Evolutionary conservation across 1,140 invertebrate species (phyloP), one percentile per base, ranked within the genome.

Genomic region (Sarcophaga peregrina): DNA sequence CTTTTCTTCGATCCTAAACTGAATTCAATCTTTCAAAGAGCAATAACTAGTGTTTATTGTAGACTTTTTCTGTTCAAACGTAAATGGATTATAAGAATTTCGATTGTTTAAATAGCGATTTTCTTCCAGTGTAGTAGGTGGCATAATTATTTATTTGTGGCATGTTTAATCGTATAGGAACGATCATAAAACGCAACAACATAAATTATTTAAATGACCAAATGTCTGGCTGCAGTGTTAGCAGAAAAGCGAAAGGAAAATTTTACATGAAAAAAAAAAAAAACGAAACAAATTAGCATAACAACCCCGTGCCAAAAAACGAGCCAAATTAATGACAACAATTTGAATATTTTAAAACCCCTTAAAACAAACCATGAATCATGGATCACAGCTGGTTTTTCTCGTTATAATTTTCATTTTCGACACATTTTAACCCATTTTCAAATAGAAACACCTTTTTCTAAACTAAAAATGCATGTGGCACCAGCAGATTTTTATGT

Each of bases 291-390:
- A 68, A 68, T 68, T 68, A 68, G 62, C 62, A 68, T 68, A 68
- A 20, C 62, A 68, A 68, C 62, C 62, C 62, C 62, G 62, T 68
- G 62, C 62, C 62, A 68, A 68, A 68, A 37, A 37, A 37, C 25
- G 25, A 37, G 25, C 1, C 25, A 37, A 37, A 37, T 2, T 2
- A 58, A 68, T 68, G n/a, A 68, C 62, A 68, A 68, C 17, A 68
- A 68, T 68, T 68, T 20, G 10, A 10, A 20, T 68, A 20, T 8
- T 68, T 20, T n/a, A 17, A 62, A 17, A n/a, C 58, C 15, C 58
- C 62, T n/a, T 58, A 68, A 68, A 68, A 37, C 25, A 15, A 20
- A 37, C 1, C 25, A 37, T 37, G 25, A 17, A 68, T 9, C 62
- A 37, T 37, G 25, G 25, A 37, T 37, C 25, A 37, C 25, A 68